A percentile compares a stretch with the other conserved stretches of the same genome.
phyloP scores from a whole-genome alignment of 1,140 invertebrate species.

The Lucilia cuprina region DNA sequence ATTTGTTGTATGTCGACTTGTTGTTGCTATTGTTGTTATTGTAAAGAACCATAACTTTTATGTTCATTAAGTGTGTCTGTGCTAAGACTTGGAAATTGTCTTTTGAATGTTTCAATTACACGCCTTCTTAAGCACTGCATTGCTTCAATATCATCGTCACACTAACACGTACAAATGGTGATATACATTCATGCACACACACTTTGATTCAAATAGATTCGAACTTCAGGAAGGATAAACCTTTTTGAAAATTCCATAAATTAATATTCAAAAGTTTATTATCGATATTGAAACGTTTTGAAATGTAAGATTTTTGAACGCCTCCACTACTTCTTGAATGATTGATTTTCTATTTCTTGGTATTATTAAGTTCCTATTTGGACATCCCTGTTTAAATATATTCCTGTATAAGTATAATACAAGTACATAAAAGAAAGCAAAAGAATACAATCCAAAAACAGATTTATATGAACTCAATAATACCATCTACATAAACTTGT shows the following conservation, averaged over 20 bases:
- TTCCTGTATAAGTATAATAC: neutral
- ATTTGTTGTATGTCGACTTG: slow-evolving; percentile 53
- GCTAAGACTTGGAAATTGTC: slow-evolving; percentile 63
- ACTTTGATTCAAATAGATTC: neutral
- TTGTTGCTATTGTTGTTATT: slow-evolving; percentile 45
- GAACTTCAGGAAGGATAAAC: neutral
- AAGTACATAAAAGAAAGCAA: neutral
- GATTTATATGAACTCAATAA: slow-evolving; percentile 33
- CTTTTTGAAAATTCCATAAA: neutral
- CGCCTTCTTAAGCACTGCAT: slow-evolving; percentile 63
- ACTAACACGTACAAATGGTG: slow-evolving; percentile 34
- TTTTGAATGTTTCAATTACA: slow-evolving; percentile 64
- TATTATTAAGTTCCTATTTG: neutral
- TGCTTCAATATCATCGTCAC: slow-evolving; percentile 44
- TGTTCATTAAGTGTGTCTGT: slow-evolving; percentile 63
- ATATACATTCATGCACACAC: neutral
- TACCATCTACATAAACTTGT: slow-evolving; percentile 24
- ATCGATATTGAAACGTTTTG: no score
- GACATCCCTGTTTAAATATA: neutral
- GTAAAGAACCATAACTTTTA: slow-evolving; percentile 44
- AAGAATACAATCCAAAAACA: neutral
- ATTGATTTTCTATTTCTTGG: no score
- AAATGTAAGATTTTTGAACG: no score
- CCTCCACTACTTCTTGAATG: no score
- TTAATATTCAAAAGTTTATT: no score